These are phyloP conservation scores for Corynorhinus townsendii DNA, from an alignment of 2,113 vertebrate genomes.

Conservation along the genomic window DNA sequence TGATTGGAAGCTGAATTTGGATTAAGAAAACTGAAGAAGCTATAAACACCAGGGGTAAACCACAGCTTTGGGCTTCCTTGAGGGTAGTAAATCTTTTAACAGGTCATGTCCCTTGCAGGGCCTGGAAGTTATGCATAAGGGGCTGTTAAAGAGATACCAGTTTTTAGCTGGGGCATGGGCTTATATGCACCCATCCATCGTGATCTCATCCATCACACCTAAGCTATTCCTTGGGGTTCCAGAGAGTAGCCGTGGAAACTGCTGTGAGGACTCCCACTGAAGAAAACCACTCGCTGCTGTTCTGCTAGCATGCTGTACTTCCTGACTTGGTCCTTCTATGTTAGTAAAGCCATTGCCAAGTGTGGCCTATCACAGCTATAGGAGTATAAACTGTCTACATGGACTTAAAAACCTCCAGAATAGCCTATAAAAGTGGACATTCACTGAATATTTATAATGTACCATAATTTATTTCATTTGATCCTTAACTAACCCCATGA, in stretches of 20 bases:
- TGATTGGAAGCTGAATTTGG: neutral
- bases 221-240: neutral
- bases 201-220: neutral
- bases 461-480: conserved; percentile 6
- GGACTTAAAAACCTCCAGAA: neutral
- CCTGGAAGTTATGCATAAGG: neutral
- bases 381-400: neutral
- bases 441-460: neutral
- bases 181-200: neutral
- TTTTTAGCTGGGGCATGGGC: neutral
- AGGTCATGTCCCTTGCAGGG: neutral
- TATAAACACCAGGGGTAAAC: neutral
- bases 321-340: neutral
- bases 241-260: neutral
- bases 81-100: neutral
- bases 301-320: neutral
- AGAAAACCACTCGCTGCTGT: neutral
- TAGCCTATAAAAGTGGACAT: neutral
- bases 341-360: neutral
- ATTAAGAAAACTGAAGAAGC: neutral
- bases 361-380: neutral
- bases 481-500: neutral
- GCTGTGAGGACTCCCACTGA: neutral
- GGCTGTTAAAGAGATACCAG: neutral
- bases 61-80: neutral